These are phyloP conservation scores for Saguinus imperator DNA, from an alignment of 2,113 vertebrate species.

Conservation along the genomic window DNA sequence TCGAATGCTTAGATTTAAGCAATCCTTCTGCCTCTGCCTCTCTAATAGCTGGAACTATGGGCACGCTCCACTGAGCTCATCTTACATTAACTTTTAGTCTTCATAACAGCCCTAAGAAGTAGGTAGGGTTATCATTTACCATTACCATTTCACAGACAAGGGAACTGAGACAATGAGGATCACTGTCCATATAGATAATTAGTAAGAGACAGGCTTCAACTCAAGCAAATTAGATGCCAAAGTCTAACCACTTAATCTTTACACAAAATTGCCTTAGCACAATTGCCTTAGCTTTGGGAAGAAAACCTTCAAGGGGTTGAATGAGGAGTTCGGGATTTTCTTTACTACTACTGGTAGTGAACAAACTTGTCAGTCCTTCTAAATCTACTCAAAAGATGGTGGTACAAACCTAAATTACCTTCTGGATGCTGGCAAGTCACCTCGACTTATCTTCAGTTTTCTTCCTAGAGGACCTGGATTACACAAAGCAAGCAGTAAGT, in stretches of 20 bases:
- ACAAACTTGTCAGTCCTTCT: background rate
- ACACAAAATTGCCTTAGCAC: background rate
- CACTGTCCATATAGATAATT: background rate
- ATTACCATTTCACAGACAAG: background rate
- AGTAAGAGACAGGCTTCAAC: background rate
- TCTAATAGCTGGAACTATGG: background rate
- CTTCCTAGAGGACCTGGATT: background rate
- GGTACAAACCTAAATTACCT: background rate
- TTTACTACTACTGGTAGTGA: background rate
- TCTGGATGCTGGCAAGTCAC: background rate
- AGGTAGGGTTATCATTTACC: background rate
- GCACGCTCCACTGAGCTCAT: background rate
- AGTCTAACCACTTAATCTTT: background rate
- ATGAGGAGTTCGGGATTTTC: background rate
- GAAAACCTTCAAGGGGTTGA: background rate
- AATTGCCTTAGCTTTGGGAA: background rate
- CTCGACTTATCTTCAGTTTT: background rate
- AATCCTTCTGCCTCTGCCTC: background rate
- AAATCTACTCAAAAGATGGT: conserved; percentile 5
- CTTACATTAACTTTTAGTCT: background rate
- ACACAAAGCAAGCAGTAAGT: background rate
- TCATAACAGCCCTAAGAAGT: background rate
- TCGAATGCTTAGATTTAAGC: background rate
- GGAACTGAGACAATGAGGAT: background rate
- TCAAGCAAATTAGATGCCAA: background rate